Conservation (phyloP, 2,797 vertebrate genomes). For the Melanitta fusca region DNA sequence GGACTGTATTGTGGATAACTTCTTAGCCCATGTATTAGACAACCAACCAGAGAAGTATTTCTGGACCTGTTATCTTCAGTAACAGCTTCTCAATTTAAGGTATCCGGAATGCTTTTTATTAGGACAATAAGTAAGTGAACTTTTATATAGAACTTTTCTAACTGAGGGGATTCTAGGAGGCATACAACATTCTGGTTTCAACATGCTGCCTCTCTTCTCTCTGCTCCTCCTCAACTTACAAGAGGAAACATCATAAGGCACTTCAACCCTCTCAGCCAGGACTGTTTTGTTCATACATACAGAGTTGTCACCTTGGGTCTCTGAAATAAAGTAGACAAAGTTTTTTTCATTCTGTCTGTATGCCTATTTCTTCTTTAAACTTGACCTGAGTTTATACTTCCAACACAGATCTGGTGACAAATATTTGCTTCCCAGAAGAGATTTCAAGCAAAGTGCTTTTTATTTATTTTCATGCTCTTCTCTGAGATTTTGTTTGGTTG, state of each 20-base stretch:
- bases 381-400: not conserved
- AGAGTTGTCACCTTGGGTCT: not conserved
- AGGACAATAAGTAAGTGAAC: not conserved
- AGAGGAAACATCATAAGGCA: not conserved
- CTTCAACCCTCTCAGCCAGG: not conserved
- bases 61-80: not conserved
- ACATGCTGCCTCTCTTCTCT: not conserved
- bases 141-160: not conserved
- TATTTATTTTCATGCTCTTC: not conserved
- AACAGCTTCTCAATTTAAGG: not conserved
- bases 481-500: not conserved
- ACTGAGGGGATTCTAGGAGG: not conserved
- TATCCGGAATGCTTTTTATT: not conserved
- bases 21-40: no score
- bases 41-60: no score
- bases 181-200: not conserved
- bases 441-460: not conserved
- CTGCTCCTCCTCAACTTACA: not conserved
- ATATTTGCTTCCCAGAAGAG: not conserved
- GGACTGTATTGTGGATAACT: no score
- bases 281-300: not conserved
- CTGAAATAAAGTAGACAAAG: not conserved
- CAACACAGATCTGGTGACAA: not conserved
- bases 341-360: not conserved
- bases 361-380: not conserved